A percentile compares a stretch with the other conserved stretches of the same genome.
phyloP scores from a whole-genome alignment of 2,113 vertebrate species.

The Mystacornis crossleyi region DNA sequence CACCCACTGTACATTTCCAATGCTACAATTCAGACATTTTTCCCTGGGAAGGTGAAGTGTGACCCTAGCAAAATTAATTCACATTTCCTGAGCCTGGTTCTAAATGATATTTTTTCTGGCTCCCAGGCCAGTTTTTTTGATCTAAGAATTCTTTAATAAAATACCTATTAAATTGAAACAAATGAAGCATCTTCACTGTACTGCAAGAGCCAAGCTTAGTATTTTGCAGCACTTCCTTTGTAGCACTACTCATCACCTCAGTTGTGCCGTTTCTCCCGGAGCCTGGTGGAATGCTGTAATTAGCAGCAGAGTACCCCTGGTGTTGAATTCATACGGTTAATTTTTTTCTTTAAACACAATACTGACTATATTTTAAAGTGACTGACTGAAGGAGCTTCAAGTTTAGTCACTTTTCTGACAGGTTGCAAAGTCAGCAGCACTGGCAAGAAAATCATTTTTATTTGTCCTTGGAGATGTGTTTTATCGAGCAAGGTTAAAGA shows the following conservation, averaged over 20 bases:
- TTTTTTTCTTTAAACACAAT: not conserved
- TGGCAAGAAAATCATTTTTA: slow-evolving; percentile 65
- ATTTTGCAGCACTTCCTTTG: not conserved
- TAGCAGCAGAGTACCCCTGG: not conserved
- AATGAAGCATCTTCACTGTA: not conserved
- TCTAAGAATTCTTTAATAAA: not conserved
- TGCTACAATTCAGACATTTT: not conserved
- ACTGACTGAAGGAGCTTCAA: slow-evolving; percentile 48
- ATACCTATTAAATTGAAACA: not conserved
- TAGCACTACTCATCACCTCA: not conserved
- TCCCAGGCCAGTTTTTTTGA: not conserved
- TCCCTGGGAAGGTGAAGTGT: not conserved
- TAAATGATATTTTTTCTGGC: not conserved
- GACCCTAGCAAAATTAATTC: not conserved
- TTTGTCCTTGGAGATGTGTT: slow-evolving; percentile 71
- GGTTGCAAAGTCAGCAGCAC: slow-evolving; percentile 68
- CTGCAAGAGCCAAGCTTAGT: not conserved
- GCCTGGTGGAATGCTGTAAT: not conserved
- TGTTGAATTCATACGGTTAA: not conserved
- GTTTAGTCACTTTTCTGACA: slow-evolving; percentile 62
- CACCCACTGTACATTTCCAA: not conserved
- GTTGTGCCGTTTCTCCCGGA: not conserved
- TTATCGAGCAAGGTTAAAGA: slow-evolving; percentile 69
- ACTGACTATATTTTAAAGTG: slow-evolving; percentile 59
- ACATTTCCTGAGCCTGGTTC: not conserved